phyloP scores from a whole-genome alignment of 2,113 vertebrate species.

The Xiphias gladius region DNA sequence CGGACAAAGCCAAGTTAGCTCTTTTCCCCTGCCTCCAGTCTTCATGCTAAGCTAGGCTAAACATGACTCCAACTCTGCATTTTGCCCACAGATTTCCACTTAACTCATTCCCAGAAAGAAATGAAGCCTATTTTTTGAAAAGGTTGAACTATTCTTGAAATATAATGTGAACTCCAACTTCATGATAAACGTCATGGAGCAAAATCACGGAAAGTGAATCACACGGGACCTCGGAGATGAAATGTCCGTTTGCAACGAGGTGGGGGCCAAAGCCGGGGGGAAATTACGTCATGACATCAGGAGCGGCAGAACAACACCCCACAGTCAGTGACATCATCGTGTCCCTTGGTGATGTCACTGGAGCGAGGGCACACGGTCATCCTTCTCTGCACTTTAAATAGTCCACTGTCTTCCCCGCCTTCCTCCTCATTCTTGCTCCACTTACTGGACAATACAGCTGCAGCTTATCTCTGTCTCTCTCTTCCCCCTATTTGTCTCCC shows the following conservation, averaged over 20 bases:
- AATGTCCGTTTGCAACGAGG: background rate
- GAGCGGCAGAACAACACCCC: conserved; percentile 16
- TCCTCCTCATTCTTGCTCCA: conserved; percentile 38
- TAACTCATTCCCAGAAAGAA: no score
- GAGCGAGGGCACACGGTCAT: conserved; percentile 51
- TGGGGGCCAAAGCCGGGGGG: conserved; percentile 11
- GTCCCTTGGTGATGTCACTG: conserved; percentile 67
- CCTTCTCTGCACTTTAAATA: conserved; percentile 63
- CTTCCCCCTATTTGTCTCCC: background rate
- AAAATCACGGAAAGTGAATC: conserved; percentile 7
- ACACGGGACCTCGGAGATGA: conserved; percentile 8
- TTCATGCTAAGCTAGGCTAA: no score
- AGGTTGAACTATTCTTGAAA: no score
- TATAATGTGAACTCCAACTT: background rate
- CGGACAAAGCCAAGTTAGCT: no score
- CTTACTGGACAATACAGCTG: conserved; percentile 55
- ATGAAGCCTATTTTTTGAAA: no score
- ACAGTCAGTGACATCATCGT: conserved; percentile 55
- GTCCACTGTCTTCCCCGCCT: conserved; percentile 50
- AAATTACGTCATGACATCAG: conserved; percentile 22
- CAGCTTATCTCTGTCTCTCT: conserved; percentile 53
- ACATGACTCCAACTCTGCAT: no score
- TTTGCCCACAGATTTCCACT: no score
- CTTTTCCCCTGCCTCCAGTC: no score
- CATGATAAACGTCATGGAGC: background rate